Evolutionary conservation across 2,797 vertebrate species (phyloP).

Genomic region (Merluccius polli): DNA sequence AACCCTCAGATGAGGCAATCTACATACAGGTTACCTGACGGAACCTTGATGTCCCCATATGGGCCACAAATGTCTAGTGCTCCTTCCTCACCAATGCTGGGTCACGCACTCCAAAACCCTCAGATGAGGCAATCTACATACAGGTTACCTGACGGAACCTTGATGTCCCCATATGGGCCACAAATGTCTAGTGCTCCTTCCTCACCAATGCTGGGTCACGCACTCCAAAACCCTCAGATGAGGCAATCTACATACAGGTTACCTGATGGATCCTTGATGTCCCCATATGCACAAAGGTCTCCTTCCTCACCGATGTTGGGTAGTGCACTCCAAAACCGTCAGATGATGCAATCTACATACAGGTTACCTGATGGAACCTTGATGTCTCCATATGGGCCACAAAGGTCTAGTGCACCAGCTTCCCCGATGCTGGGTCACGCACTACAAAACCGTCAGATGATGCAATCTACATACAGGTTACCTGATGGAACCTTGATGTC

Average conservation of each 20-base stretch:
- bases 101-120: constrained; percentile 66
- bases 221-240: constrained; percentile 69
- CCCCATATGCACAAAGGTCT: not conserved
- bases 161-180: constrained; percentile 56
- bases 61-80: not conserved
- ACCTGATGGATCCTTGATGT: constrained; percentile 62
- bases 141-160: constrained; percentile 61
- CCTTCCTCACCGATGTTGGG: not conserved
- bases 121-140: constrained; percentile 68
- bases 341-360: constrained; percentile 61
- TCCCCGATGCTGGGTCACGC: constrained; percentile 29
- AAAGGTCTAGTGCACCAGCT: not conserved
- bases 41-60: constrained; percentile 48
- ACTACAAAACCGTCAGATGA: constrained; percentile 67
- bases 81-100: not conserved
- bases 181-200: not conserved
- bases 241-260: constrained; percentile 58
- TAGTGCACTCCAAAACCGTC: constrained; percentile 66
- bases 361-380: constrained; percentile 62
- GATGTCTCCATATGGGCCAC: constrained; percentile 21
- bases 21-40: constrained; percentile 62
- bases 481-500: constrained; percentile 63
- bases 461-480: constrained; percentile 57
- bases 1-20: constrained; percentile 66
- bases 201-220: constrained; percentile 15